Conservation (phyloP, 2,888 invertebrate species). For the Pecten maximus region DNA sequence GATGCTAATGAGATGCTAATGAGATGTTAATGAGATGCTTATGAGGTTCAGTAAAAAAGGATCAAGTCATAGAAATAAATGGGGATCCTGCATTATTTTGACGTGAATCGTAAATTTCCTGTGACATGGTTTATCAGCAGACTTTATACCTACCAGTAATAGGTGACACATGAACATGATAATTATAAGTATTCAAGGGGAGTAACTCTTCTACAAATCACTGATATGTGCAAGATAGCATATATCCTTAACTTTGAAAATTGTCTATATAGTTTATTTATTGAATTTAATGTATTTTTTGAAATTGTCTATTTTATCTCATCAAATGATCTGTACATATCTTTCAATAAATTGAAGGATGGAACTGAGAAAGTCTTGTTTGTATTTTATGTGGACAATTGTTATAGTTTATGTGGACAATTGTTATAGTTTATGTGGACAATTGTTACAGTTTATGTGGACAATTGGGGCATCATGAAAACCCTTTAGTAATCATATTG, state of each 20-base stretch:
- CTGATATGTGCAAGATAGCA: not conserved
- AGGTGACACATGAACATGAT: not conserved
- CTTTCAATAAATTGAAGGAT: conserved; percentile 1
- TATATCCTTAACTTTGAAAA: not conserved
- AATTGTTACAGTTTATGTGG: not conserved
- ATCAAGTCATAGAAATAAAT: not conserved
- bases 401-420: not conserved
- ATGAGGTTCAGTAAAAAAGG: too few species aligned
- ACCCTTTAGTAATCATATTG: too few species aligned
- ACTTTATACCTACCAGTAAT: not conserved
- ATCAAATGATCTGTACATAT: not conserved
- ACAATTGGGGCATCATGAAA: too few species aligned
- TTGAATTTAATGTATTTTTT: not conserved
- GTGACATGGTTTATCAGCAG: too few species aligned
- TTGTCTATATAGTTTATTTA: not conserved
- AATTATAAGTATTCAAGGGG: not conserved
- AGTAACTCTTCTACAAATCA: not conserved
- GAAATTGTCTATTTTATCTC: not conserved
- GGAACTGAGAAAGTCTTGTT: not conserved
- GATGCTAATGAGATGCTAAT: too few species aligned
- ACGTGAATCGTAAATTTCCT: not conserved
- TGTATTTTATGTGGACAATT: not conserved
- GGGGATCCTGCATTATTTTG: not conserved
- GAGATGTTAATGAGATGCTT: too few species aligned
- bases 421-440: not conserved